Conservation (phyloP, 2,113 vertebrate species). For the Entosphenus tridentatus region DNA sequence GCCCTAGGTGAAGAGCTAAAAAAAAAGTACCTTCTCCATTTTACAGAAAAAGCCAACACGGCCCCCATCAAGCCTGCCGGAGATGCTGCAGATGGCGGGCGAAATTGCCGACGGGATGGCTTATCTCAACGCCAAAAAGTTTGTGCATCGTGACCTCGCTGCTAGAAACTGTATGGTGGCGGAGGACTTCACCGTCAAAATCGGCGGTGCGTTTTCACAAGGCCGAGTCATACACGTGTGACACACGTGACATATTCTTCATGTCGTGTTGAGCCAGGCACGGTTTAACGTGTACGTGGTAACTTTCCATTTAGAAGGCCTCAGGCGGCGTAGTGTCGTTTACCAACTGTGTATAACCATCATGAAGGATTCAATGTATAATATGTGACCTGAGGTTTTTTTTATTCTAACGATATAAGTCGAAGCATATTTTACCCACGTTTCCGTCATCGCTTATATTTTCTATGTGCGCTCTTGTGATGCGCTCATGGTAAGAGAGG, state of each 20-base stretch:
- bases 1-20: neutral
- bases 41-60: conserved; percentile 26
- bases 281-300: no score
- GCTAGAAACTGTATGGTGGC: conserved; percentile 53
- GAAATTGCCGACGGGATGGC: conserved; percentile 46
- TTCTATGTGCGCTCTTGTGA: no score
- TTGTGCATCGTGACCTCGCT: conserved; percentile 37
- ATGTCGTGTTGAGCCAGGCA: neutral
- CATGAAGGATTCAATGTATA: neutral
- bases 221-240: neutral
- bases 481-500: neutral
- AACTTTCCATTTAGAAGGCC: no score
- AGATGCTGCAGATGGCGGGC: conserved; percentile 43
- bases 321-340: no score
- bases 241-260: neutral
- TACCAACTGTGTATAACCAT: neutral
- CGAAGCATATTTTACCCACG: no score
- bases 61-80: conserved; percentile 18
- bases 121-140: conserved; percentile 39
- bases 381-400: neutral
- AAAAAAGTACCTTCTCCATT: neutral
- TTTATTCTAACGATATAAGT: neutral
- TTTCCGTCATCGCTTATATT: no score
- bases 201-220: conserved; percentile 23
- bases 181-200: conserved; percentile 39